These are phyloP conservation scores for Myotis findleyi DNA, from an alignment of 2,797 vertebrate species.

Conservation along the genomic window DNA sequence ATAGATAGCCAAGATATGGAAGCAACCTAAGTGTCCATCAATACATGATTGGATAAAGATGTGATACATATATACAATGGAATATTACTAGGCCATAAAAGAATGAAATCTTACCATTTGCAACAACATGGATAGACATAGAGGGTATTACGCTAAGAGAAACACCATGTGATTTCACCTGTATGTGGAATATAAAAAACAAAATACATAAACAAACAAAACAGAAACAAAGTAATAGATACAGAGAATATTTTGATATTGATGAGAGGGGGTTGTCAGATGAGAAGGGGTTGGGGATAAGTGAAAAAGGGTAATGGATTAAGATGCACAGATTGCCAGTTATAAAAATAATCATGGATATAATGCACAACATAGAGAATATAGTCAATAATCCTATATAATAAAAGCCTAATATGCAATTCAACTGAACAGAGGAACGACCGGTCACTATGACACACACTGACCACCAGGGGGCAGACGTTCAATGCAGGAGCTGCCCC, in stretches of 20 bases:
- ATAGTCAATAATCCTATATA: not conserved
- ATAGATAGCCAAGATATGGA: not conserved
- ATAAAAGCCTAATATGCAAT: too few relatives aligned
- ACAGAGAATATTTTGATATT: not conserved
- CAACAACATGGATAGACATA: not conserved
- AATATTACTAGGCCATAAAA: not conserved
- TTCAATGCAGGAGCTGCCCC: too few relatives aligned
- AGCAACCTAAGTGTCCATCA: not conserved
- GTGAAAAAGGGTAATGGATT: not conserved
- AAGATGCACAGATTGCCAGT: not conserved
- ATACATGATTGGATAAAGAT: not conserved
- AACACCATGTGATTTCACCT: not conserved
- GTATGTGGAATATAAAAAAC: not conserved
- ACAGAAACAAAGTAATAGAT: not conserved
- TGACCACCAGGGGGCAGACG: too few relatives aligned
- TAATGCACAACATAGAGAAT: not conserved
- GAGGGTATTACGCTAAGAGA: not conserved
- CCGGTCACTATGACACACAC: too few relatives aligned
- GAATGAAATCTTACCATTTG: not conserved
- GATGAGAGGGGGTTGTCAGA: not conserved
- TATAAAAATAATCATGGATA: not conserved
- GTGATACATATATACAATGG: not conserved
- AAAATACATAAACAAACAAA: not conserved
- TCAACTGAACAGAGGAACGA: too few relatives aligned
- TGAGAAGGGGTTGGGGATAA: not conserved